Base-by-base conservation (phyloP, 2,113 vertebrate genomes). In the Morone saxatilis region DNA sequence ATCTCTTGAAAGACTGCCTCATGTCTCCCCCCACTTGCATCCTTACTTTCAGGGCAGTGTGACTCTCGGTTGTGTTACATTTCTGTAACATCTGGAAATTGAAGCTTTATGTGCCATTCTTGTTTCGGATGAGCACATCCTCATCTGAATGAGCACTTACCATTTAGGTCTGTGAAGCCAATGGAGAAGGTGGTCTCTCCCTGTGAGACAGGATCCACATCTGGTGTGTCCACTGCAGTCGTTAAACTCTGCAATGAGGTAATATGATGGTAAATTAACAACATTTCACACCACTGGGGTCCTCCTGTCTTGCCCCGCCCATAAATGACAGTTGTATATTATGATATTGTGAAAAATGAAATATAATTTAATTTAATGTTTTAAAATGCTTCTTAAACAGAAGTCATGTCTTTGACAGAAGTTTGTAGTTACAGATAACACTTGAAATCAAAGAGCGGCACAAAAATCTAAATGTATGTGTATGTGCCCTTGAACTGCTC, bases 151-250 rank as follows among this genome's bases (percentile, higher is more conserved):
- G 6, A 70, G 1, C 38, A 31, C 83, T 90, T 94, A 98, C 98
- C 98, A 2, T 96, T 97, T 81, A 97, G 92, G 86, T 97, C 96
- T 75, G 95, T 96, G 92, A 97, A 98, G 41, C 96, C 96, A 71
- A 97, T 94, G 56, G 95, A 97, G 86, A 96, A 96, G 93, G 95
- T 95, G 20, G 92, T 60, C 4, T 96, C 93, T 73, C 78, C 69
- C 65, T 89, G 86, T 22, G 88, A 40, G 6, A 38, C 83, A 20
- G 88, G 85, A 50, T 85, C 73, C 0, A 75, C 74, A 0, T 93
- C 87, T 79, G 94, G 80, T 47, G 94, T 85, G 13, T 92, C 51
- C 5, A 73, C 90, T 70, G 96, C 94, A 17, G 95, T 88, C 71
- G 80, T 90, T 75, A 97, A 92, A 94, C 96, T 97, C 98, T 97